phyloP scores from a whole-genome alignment of 2,113 vertebrate genomes.

The Phoenicopterus ruber region DNA sequence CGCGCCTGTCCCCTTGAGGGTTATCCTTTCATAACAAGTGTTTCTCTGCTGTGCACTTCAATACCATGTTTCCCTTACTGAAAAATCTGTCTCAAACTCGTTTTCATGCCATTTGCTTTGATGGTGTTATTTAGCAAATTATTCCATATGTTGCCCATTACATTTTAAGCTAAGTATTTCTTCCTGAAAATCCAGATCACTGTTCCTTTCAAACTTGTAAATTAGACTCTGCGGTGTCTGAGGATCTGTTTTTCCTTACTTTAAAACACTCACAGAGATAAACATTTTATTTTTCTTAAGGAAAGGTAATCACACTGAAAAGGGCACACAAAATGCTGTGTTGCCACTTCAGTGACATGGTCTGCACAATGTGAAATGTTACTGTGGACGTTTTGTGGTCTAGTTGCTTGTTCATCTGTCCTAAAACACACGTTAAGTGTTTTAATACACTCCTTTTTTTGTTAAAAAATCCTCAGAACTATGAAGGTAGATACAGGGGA shows the following conservation, averaged over 20 bases:
- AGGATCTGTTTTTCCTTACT: background rate
- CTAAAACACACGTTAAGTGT: background rate
- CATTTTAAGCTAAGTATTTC: background rate
- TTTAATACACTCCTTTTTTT: background rate
- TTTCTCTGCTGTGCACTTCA: constrained; percentile 8
- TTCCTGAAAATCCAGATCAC: constrained; percentile 8
- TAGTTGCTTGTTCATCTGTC: background rate
- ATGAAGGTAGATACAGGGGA: background rate
- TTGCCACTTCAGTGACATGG: background rate
- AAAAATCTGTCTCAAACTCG: constrained; percentile 18
- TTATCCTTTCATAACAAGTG: constrained; percentile 6
- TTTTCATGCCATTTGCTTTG: constrained; percentile 17
- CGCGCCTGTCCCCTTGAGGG: background rate
- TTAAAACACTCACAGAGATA: background rate
- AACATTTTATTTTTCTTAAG: constrained; percentile 4
- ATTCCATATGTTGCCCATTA: constrained; percentile 47
- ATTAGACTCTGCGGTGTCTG: background rate
- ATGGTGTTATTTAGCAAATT: constrained; percentile 43
- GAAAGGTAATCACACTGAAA: background rate
- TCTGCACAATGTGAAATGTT: background rate
- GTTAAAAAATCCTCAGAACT: background rate
- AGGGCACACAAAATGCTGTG: background rate
- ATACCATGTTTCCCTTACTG: background rate
- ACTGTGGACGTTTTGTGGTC: background rate
- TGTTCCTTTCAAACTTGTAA: constrained; percentile 6